Conservation (phyloP, 2,113 vertebrate genomes). For the Psephotus haematonotus region DNA sequence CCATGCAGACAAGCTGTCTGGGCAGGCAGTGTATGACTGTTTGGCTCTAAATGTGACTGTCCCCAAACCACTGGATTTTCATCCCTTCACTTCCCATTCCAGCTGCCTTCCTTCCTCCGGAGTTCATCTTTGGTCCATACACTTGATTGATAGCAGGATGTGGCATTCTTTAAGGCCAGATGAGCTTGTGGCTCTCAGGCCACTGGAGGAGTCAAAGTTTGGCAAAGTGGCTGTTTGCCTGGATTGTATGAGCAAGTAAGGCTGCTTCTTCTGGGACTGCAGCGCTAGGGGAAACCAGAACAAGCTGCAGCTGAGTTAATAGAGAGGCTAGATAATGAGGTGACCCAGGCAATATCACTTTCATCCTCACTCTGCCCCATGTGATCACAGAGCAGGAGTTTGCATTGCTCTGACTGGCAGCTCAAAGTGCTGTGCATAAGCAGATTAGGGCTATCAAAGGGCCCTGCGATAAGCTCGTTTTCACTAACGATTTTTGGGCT, state of each 20-base stretch:
- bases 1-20: constrained; percentile 28
- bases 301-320: background rate
- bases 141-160: background rate
- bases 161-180: background rate
- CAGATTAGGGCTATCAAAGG: constrained; percentile 73
- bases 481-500: constrained; percentile 64
- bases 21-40: constrained; percentile 3
- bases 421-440: constrained; percentile 65
- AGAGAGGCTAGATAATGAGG: constrained; percentile 56
- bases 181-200: background rate
- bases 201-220: background rate
- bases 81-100: background rate
- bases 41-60: constrained; percentile 33
- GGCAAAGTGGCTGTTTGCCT: background rate
- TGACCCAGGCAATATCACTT: constrained; percentile 65
- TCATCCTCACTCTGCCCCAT: constrained; percentile 50
- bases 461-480: constrained; percentile 68
- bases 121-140: background rate
- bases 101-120: background rate
- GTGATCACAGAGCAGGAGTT: constrained; percentile 55
- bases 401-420: constrained; percentile 56
- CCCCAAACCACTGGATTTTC: constrained; percentile 14
- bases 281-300: background rate
- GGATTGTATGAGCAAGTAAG: background rate
- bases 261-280: constrained; percentile 14